Conservation (phyloP, 2,797 vertebrate genomes). For the Acanthornis magna region DNA sequence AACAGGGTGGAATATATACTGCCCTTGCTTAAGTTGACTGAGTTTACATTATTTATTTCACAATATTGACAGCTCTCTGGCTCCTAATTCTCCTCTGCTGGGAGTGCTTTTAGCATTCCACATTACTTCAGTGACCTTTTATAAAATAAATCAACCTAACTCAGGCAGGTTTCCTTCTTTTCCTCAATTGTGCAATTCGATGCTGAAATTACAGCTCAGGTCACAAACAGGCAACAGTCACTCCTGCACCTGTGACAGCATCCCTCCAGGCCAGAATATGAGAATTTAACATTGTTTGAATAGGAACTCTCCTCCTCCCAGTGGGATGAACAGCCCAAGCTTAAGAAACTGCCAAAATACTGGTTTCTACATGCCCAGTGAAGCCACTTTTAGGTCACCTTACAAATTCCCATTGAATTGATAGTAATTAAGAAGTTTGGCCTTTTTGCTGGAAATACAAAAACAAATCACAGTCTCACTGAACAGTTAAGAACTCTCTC, state of each 20-base stretch:
- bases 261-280: conserved; percentile 11
- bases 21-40: background rate
- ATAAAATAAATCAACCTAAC: conserved; percentile 13
- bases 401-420: background rate
- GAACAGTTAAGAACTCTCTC: conserved; percentile 13
- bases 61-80: background rate
- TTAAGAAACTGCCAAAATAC: background rate
- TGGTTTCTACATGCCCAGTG: background rate
- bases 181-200: background rate
- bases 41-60: background rate
- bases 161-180: conserved; percentile 7
- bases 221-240: background rate
- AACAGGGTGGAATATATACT: background rate
- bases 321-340: background rate
- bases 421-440: background rate
- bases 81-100: background rate
- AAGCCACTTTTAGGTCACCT: conserved; percentile 19
- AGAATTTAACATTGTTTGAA: conserved; percentile 19
- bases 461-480: background rate
- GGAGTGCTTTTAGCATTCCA: conserved; percentile 23
- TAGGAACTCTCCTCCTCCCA: conserved; percentile 17
- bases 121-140: background rate
- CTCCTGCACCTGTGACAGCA: conserved; percentile 40
- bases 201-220: conserved; percentile 39
- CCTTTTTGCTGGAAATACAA: background rate